Percentiles rank a stretch among this genome's conserved stretches.
Evolutionary conservation across 2,797 vertebrate genomes (phyloP).

Genomic region (Onychomys torridus): DNA sequence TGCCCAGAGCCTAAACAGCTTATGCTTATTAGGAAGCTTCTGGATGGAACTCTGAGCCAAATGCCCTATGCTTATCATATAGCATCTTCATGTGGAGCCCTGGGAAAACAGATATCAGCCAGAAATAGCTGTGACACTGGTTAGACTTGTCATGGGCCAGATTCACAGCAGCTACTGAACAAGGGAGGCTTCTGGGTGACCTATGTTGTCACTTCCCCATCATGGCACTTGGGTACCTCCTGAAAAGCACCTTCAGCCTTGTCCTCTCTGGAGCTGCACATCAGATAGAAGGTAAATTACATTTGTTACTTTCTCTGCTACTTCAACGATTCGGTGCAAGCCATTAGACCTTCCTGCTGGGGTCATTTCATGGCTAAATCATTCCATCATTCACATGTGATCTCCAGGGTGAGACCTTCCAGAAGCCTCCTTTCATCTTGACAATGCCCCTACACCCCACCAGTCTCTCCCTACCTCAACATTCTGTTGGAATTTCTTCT

Average conservation of each 20-base stretch:
- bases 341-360: neutral
- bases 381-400: neutral
- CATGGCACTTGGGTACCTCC: neutral
- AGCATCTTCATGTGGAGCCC: slow-evolving; percentile 19
- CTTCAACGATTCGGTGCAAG: neutral
- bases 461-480: neutral
- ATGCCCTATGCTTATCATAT: neutral
- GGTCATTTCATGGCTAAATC: neutral
- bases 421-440: neutral
- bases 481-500: neutral
- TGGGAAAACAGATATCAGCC: neutral
- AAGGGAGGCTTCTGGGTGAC: neutral
- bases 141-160: neutral
- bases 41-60: slow-evolving; percentile 9
- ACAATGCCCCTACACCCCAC: accelerated
- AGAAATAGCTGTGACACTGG: slow-evolving; percentile 32
- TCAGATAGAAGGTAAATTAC: neutral
- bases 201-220: accelerated
- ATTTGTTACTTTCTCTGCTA: neutral
- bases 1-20: neutral
- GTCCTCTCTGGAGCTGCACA: neutral
- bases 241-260: neutral
- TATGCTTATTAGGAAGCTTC: slow-evolving; percentile 30
- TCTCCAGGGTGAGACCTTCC: neutral
- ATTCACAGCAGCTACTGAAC: neutral